Conservation (phyloP, 2,113 vertebrate genomes). For the Lanius ludovicianus region DNA sequence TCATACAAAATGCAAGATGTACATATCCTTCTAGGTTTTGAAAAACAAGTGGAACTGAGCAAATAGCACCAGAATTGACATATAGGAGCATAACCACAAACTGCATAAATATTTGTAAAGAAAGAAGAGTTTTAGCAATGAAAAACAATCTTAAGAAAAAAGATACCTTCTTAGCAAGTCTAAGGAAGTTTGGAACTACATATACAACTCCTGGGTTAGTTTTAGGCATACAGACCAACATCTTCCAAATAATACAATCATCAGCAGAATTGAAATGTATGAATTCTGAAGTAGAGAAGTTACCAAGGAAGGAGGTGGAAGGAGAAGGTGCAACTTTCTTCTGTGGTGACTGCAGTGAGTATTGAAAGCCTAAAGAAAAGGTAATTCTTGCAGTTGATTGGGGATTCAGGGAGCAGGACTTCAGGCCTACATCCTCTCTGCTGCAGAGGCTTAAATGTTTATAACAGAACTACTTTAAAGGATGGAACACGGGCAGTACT, state of each 20-base stretch:
- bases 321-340: not conserved
- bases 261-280: not conserved
- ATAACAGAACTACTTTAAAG: not conserved
- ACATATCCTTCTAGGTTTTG: accelerated
- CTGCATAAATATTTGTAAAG: not conserved
- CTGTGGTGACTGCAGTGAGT: accelerated
- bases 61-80: not conserved
- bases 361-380: not conserved
- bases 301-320: not conserved
- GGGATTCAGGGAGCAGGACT: not conserved
- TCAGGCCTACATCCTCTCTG: not conserved
- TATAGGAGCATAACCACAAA: not conserved
- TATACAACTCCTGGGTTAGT: not conserved
- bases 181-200: not conserved
- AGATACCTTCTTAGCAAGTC: not conserved
- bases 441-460: not conserved
- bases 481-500: not conserved
- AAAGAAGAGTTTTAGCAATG: not conserved
- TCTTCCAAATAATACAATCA: not conserved
- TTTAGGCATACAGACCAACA: not conserved
- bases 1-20: not conserved
- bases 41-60: not conserved
- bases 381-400: not conserved
- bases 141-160: not conserved
- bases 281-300: not conserved